phyloP scores from a whole-genome alignment of 2,888 invertebrate genomes.

The Euplexia lucipara region DNA sequence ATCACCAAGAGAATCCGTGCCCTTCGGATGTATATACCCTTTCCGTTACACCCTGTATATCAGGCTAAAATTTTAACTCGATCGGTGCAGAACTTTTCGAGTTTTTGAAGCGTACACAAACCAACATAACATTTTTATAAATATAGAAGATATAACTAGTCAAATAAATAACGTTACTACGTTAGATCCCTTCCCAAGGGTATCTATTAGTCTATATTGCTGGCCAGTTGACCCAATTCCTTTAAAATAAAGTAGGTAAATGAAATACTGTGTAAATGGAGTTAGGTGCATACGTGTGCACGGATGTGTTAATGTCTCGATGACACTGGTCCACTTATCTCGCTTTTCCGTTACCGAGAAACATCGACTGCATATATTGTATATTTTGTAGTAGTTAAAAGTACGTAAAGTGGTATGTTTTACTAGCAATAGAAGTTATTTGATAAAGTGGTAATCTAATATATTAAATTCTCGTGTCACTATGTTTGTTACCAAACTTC shows the following conservation, averaged over 20 bases:
- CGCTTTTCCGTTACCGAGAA: slow-evolving; percentile 9
- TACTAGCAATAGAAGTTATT: too few relatives aligned
- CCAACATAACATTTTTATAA: too few relatives aligned
- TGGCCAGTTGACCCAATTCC: slow-evolving; percentile 14
- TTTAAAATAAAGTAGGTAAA: background rate
- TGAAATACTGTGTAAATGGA: background rate
- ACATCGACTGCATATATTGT: background rate
- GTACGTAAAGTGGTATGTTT: background rate
- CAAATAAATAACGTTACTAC: background rate
- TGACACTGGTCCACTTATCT: slow-evolving; percentile 16
- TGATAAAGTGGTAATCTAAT: too few relatives aligned
- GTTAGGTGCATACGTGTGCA: background rate
- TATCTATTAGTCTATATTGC: background rate
- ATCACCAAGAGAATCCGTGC: too few relatives aligned
- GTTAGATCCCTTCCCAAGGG: background rate
- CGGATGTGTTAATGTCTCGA: slow-evolving; percentile 16
- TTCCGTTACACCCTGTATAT: too few relatives aligned
- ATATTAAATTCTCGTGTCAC: too few relatives aligned
- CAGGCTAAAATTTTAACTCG: too few relatives aligned
- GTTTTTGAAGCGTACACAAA: too few relatives aligned
- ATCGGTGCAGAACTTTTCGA: too few relatives aligned
- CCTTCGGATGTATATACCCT: too few relatives aligned
- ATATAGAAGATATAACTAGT: too few relatives aligned
- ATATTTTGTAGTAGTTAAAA: background rate
- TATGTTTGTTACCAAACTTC: too few relatives aligned